Base-by-base conservation (phyloP, 2,888 invertebrate genomes). In the Drosophila greeni region DNA sequence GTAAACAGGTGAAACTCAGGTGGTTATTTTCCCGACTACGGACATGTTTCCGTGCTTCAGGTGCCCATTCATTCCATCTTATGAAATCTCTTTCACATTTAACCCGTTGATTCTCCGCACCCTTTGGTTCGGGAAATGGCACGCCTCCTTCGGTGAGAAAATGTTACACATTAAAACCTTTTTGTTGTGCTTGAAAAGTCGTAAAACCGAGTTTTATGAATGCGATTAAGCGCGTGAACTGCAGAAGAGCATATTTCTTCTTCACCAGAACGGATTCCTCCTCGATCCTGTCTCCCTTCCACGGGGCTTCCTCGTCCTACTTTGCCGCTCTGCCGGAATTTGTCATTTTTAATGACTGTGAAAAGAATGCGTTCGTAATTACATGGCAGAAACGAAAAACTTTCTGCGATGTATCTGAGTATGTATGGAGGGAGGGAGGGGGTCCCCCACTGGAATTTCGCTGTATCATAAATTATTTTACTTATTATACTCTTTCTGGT, bases 191-290 rank as follows among this genome's bases (percentile, higher is more conserved):
- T 66, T 71, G 33, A 72, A 82, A 76, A 78, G 84, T 83, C 84
- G 79, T 81, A 78, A 83, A 83, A 73, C 70, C 72, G 72, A 76
- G 84, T 81, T 81, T 83, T 82, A 81, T 84, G 84, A 81, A 79
- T 76, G 79, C 84, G 82, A 79, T 79, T 81, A 81, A 82, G 78
- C 76, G 74, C 76, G 82, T 81, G 76, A 83, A 78, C 81, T 83
- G 83, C 73, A 73, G 70, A 71, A 80, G 72, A 82, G 70, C 78
- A 80, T 82, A 82, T 82, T 80, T 76, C 72, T 68, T 64, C 71
- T 62, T 49, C 31, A 43, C 60, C 65, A 61, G 51, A 54, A 54
- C 55, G 53, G 33, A 16, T 23, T 49, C 52, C 23, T 31, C 18
- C 49, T 42, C 23, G 14, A 36, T 24, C 24, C 60, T 47, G 61